Evolutionary conservation across 2,888 invertebrate species (phyloP).

Genomic region (Tipula lateralis): DNA sequence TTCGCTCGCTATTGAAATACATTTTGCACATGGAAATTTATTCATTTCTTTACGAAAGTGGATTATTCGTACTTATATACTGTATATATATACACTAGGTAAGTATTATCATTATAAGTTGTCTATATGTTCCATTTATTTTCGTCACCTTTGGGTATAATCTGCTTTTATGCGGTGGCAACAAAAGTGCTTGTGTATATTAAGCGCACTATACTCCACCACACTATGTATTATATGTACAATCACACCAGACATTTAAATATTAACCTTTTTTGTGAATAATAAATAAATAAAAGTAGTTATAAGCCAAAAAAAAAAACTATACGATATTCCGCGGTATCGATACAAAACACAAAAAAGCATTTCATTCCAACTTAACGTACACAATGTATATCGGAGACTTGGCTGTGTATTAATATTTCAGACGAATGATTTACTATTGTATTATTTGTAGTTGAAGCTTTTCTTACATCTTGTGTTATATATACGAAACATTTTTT

Average conservation of each 20-base stretch:
- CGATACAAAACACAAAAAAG: background rate
- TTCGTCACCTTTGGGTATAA: slow-evolving; percentile 2
- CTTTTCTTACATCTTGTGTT: background rate
- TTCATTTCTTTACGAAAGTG: background rate
- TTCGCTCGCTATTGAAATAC: background rate
- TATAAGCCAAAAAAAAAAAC: background rate
- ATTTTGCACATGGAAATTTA: background rate
- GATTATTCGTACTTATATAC: background rate
- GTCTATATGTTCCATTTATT: background rate
- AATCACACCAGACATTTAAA: background rate
- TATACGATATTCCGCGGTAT: background rate
- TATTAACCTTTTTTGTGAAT: background rate
- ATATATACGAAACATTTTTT: background rate
- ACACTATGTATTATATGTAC: background rate
- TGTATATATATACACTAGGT: background rate
- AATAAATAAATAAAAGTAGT: background rate
- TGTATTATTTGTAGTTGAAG: slow-evolving; percentile 1
- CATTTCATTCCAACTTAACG: background rate
- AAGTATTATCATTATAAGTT: background rate
- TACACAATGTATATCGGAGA: background rate
- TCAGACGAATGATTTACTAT: background rate
- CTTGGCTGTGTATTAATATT: background rate
- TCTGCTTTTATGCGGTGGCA: background rate
- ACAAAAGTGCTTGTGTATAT: background rate
- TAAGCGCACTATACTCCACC: background rate